These are phyloP conservation scores for Colistium nudipinnis DNA, from an alignment of 2,113 vertebrate genomes.

Conservation along the genomic window DNA sequence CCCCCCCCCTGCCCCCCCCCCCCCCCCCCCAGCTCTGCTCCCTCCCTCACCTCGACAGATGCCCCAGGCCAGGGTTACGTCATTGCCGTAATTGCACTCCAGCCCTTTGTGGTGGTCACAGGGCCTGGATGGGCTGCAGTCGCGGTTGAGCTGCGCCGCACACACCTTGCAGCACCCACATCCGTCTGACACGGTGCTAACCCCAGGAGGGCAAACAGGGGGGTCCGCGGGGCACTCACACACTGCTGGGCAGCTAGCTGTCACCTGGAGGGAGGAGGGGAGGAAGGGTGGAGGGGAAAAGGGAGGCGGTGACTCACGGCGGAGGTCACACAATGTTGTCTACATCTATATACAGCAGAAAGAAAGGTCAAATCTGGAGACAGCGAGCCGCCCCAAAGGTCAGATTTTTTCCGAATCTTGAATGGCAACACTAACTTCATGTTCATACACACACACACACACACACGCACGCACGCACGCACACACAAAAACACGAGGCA, in stretches of 20 bases:
- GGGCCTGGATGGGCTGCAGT: slow-evolving; percentile 87
- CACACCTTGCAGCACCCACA: slow-evolving; percentile 95
- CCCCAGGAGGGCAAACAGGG: slow-evolving; percentile 86
- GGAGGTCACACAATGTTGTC: background rate
- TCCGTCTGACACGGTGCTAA: slow-evolving; percentile 86
- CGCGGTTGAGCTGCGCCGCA: slow-evolving; percentile 92
- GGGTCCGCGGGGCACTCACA: slow-evolving; percentile 85
- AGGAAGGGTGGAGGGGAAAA: background rate
- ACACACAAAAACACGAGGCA: too few species aligned
- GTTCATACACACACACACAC: background rate
- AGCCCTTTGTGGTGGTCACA: slow-evolving; percentile 96
- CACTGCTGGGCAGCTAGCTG: slow-evolving; percentile 80
- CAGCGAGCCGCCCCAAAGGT: background rate
- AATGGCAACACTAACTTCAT: background rate
- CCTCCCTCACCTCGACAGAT: slow-evolving; percentile 93
- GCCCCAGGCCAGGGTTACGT: slow-evolving; percentile 84
- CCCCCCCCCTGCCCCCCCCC: background rate
- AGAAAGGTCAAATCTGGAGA: background rate
- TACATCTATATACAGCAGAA: background rate
- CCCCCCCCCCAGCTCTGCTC: slow-evolving; percentile 90
- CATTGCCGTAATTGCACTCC: slow-evolving; percentile 94
- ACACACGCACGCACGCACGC: too few species aligned
- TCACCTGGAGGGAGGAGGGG: slow-evolving; percentile 55
- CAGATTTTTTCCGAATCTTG: background rate
- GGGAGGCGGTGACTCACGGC: background rate